These are phyloP conservation scores for Lutraria rhynchaena DNA, from an alignment of 1,140 invertebrate genomes.

Conservation along the genomic window DNA sequence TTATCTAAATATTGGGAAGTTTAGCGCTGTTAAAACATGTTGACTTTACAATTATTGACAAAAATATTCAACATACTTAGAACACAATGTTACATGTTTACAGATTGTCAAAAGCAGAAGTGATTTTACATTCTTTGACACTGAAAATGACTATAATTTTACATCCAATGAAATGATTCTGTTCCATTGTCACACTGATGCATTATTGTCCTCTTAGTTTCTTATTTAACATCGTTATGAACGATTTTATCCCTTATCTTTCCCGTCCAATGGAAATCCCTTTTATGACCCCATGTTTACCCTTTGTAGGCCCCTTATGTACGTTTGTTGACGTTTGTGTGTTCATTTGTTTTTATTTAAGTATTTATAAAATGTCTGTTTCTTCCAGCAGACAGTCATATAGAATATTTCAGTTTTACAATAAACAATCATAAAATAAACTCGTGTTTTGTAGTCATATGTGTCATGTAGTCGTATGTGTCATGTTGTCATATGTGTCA, in stretches of 20 bases:
- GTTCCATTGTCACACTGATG: no score
- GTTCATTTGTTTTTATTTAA: constrained; percentile 30
- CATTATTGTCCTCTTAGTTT: no score
- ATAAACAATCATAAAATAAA: not conserved
- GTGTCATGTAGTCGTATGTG: not conserved
- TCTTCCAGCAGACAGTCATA: not conserved
- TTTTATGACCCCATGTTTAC: not conserved
- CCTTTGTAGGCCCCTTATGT: not conserved
- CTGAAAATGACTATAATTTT: no score
- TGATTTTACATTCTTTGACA: no score
- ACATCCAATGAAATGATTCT: no score
- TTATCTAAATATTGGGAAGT: no score
- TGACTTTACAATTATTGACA: no score
- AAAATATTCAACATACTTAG: no score
- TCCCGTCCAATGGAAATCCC: constrained; percentile 41
- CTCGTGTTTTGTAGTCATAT: not conserved
- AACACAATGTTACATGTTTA: no score
- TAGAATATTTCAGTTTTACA: not conserved
- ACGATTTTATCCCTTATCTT: constrained; percentile 26
- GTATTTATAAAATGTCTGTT: constrained; percentile 15
- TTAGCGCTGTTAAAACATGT: no score
- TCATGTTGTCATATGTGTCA: not conserved
- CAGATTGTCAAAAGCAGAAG: no score
- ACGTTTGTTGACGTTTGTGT: constrained; percentile 8
- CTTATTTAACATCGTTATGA: constrained; percentile 13